These are phyloP conservation scores for Ceuthmochares aereus DNA, from an alignment of 2,113 vertebrate genomes.

Conservation along the genomic window DNA sequence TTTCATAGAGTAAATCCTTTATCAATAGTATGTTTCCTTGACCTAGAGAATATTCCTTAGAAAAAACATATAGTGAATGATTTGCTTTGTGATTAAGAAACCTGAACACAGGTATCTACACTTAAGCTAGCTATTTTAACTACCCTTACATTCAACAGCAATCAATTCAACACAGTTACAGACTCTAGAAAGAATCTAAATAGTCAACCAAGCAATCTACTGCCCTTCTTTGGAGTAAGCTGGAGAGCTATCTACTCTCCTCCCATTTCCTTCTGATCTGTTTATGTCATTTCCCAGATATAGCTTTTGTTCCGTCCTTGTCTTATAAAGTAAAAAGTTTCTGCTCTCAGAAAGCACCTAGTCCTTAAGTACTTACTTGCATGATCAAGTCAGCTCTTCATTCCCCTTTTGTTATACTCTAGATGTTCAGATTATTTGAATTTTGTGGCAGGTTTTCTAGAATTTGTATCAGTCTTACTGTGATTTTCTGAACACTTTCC, in stretches of 20 bases:
- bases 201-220: background rate
- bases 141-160: background rate
- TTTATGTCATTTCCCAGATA: background rate
- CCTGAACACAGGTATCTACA: background rate
- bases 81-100: background rate
- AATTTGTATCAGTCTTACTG: background rate
- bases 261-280: background rate
- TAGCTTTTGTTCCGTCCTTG: background rate
- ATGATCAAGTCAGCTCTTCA: background rate
- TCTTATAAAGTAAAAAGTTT: background rate
- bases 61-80: background rate
- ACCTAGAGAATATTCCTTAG: background rate
- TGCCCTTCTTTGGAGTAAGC: background rate
- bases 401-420: background rate
- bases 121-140: background rate
- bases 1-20: background rate
- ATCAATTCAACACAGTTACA: background rate
- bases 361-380: background rate
- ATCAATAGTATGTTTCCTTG: fast-evolving
- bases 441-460: background rate
- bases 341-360: background rate
- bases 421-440: background rate
- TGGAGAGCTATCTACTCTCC: background rate
- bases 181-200: background rate
- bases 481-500: background rate